Percentiles rank a stretch among this genome's conserved stretches.
Evolutionary conservation across 2,888 invertebrate genomes (phyloP).

Genomic region (Panopea generosa): DNA sequence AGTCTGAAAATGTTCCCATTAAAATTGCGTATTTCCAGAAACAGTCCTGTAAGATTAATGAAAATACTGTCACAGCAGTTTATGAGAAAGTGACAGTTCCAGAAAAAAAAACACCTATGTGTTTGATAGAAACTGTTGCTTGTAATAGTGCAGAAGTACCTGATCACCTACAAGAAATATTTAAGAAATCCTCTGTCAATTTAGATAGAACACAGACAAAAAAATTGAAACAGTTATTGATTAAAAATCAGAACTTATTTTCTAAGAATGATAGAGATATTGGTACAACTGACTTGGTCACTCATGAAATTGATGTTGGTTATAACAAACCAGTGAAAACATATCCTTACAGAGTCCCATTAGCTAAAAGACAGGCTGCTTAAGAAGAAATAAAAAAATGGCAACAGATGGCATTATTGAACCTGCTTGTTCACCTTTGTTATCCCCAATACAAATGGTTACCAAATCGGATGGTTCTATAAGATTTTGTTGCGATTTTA

Average conservation of each 20-base stretch:
- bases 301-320: constrained; percentile 44
- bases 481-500: constrained; percentile 4
- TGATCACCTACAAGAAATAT: constrained; percentile 13
- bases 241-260: constrained; percentile 19
- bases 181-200: constrained; percentile 11
- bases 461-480: constrained; percentile 20
- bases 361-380: constrained; percentile 24
- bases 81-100: neutral
- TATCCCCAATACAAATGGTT: constrained; percentile 16
- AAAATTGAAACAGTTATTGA: constrained; percentile 15
- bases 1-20: neutral
- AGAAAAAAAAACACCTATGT: neutral
- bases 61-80: constrained; percentile 12
- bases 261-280: constrained; percentile 23
- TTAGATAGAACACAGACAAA: neutral
- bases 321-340: constrained; percentile 31
- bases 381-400: constrained; percentile 23
- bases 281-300: constrained; percentile 9
- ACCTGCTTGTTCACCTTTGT: constrained; percentile 19
- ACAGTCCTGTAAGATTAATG: neutral
- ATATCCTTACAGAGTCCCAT: constrained; percentile 30
- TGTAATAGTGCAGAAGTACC: constrained; percentile 2
- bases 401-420: constrained; percentile 28
- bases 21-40: constrained; percentile 20
- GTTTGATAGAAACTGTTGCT: neutral